Percentiles rank a stretch among this genome's conserved stretches.
Conservation (phyloP, 2,797 vertebrate species). For the Champsocephalus gunnari region DNA sequence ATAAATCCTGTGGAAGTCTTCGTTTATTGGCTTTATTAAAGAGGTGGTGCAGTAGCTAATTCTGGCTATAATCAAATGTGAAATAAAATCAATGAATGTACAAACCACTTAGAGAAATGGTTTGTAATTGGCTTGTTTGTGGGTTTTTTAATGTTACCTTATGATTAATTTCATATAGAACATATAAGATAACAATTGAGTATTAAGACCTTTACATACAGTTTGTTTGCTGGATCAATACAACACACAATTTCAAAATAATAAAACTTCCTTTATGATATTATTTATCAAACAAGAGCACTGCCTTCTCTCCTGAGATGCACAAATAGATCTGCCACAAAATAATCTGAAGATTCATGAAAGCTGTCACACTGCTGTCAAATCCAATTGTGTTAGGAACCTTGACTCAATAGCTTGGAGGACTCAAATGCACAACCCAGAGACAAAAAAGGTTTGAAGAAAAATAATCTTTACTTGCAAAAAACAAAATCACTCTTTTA, state of each 20-base stretch:
- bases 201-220: background rate
- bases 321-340: background rate
- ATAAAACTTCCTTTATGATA: background rate
- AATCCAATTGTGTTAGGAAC: no score
- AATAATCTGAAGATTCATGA: background rate
- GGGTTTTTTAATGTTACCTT: conserved; percentile 5
- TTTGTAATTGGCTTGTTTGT: conserved; percentile 19
- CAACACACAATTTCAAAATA: background rate
- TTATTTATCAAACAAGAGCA: background rate
- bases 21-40: conserved; percentile 56
- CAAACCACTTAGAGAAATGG: conserved; percentile 7
- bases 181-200: background rate
- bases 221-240: background rate
- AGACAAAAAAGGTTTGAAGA: no score
- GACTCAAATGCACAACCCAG: no score
- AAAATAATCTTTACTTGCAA: no score
- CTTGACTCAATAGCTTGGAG: no score
- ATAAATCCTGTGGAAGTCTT: conserved; percentile 47
- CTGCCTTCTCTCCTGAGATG: background rate
- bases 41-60: conserved; percentile 11
- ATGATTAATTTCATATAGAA: conserved; percentile 9
- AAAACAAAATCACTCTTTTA: no score
- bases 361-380: no score
- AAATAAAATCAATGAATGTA: conserved; percentile 32
- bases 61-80: conserved; percentile 28